Conservation (phyloP, 2,797 vertebrate genomes). For the Emydoidea blandingii region DNA sequence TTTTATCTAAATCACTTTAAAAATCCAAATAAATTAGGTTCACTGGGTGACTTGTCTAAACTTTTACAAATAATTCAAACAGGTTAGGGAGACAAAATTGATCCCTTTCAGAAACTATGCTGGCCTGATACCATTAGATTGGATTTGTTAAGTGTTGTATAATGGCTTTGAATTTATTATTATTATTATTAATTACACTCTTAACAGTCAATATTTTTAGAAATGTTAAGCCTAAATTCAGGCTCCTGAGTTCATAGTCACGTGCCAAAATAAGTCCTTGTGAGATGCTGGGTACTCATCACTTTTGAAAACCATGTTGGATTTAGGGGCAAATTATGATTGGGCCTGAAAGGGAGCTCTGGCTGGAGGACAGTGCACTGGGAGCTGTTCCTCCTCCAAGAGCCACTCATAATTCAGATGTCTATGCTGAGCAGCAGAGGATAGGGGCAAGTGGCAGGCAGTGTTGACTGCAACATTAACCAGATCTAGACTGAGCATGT, state of each 20-base stretch:
- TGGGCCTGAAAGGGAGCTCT: no score
- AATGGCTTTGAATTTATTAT: not conserved
- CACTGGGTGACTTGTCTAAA: not conserved
- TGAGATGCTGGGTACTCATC: not conserved
- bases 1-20: not conserved
- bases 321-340: not conserved
- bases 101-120: not conserved
- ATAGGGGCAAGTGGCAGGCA: no score
- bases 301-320: not conserved
- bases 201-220: not conserved
- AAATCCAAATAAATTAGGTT: not conserved
- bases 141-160: not conserved
- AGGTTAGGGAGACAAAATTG: not conserved
- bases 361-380: no score
- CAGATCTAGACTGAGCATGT: no score
- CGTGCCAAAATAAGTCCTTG: not conserved
- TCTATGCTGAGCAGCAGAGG: no score
- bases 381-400: no score
- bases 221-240: rapidly evolving
- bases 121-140: not conserved
- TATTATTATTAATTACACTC: not conserved
- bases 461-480: no score
- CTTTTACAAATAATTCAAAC: not conserved
- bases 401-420: no score
- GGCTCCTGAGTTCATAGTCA: not conserved